A percentile compares a stretch with the other conserved stretches of the same genome.
Conservation (phyloP, 2,888 invertebrate species). For the Syritta pipiens region DNA sequence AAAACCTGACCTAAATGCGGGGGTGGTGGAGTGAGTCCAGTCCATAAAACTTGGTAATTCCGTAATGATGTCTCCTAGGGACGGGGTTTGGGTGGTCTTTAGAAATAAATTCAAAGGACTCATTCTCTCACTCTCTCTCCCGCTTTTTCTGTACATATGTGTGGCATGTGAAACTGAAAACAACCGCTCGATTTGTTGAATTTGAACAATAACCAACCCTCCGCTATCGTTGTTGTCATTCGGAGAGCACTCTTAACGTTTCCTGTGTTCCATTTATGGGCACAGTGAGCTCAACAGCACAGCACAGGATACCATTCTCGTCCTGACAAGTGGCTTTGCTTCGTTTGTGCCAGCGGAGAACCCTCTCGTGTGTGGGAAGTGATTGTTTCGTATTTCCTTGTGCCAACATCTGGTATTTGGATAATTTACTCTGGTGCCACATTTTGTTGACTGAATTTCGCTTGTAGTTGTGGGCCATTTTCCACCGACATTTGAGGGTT, state of each 20-base stretch:
- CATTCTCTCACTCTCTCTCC: too few relatives aligned
- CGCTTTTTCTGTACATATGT: neutral
- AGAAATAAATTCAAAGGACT: neutral
- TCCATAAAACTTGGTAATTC: conserved; percentile 3
- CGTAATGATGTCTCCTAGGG: conserved; percentile 12
- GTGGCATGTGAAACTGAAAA: conserved; percentile 14
- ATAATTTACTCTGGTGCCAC: conserved; percentile 13
- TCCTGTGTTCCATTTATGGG: neutral
- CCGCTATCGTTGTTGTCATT: neutral
- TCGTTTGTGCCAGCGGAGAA: conserved; percentile 4
- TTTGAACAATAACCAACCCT: conserved; percentile 17
- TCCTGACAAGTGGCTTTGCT: conserved; percentile 7
- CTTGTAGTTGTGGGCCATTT: neutral
- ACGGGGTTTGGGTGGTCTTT: neutral
- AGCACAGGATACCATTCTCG: neutral
- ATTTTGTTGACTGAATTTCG: neutral
- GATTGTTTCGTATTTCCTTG: conserved; percentile 13
- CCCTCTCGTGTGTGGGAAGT: neutral
- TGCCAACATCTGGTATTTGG: conserved; percentile 4
- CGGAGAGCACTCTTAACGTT: neutral
- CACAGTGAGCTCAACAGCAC: neutral
- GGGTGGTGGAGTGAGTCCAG: neutral
- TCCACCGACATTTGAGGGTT: conserved; percentile 1
- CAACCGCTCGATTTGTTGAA: conserved; percentile 50
- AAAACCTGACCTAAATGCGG: conserved; percentile 20